phyloP scores from a whole-genome alignment of 2,113 vertebrate species.

The Ginglymostoma cirratum region DNA sequence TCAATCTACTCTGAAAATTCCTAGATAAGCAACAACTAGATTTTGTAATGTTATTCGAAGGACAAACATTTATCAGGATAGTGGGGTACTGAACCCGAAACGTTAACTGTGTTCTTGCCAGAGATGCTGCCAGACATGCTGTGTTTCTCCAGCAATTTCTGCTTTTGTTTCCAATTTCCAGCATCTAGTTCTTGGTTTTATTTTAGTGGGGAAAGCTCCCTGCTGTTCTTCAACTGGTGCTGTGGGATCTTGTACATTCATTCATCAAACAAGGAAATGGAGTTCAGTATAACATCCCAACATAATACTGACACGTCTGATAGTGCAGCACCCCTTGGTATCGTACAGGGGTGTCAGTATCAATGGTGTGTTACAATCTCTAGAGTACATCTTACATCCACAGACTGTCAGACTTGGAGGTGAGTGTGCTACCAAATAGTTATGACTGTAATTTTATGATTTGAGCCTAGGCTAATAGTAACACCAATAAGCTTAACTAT shows the following conservation, averaged over 20 bases:
- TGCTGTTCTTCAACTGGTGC: not conserved
- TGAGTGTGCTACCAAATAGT: no score
- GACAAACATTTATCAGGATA: not conserved
- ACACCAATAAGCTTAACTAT: not conserved
- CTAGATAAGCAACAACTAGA: not conserved
- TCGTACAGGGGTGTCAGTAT: not conserved
- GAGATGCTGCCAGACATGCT: no score
- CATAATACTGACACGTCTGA: not conserved
- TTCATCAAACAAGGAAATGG: not conserved
- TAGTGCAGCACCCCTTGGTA: not conserved
- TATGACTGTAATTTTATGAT: not conserved
- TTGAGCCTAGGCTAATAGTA: not conserved
- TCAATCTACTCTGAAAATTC: not conserved
- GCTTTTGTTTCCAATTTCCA: no score
- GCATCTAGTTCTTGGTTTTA: no score
- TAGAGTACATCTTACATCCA: not conserved
- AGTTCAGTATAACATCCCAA: not conserved
- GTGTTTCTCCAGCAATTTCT: no score
- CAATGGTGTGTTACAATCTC: not conserved
- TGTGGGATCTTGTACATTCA: not conserved
- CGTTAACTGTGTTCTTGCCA: no score
- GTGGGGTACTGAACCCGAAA: not conserved
- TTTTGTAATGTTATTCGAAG: not conserved
- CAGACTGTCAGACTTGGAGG: not conserved
- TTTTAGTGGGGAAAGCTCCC: not conserved